These are phyloP conservation scores for Ceramica pisi DNA, from an alignment of 2,888 invertebrate genomes.

Conservation along the genomic window DNA sequence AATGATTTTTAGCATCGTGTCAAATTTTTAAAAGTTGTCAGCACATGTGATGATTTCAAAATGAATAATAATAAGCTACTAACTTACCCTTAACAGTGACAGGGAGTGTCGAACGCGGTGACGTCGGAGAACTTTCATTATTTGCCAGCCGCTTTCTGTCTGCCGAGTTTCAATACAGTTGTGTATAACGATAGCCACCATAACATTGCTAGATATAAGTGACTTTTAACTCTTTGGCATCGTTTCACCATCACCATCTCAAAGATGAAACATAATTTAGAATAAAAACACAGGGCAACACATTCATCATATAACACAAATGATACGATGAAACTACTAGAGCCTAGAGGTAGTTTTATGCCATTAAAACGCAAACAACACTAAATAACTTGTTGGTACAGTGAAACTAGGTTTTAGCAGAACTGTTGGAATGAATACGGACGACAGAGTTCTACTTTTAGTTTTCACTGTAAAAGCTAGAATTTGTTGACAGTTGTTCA, in stretches of 20 bases:
- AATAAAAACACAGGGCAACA: not conserved
- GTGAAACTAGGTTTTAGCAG: conserved; percentile 53
- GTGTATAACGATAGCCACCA: conserved; percentile 36
- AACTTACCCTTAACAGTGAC: conserved; percentile 67
- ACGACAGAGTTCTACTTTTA: conserved; percentile 43
- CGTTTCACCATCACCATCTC: not conserved
- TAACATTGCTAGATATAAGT: not conserved
- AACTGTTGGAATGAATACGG: conserved; percentile 31
- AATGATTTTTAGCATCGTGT: no score
- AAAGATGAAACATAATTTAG: no score
- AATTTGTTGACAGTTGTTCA: conserved; percentile 22
- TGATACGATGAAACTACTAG: no score
- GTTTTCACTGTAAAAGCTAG: conserved; percentile 29
- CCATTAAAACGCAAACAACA: conserved; percentile 23
- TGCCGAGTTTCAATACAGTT: conserved; percentile 68
- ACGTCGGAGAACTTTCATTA: conserved; percentile 78
- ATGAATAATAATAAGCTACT: not conserved
- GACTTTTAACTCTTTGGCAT: not conserved
- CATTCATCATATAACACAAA: not conserved
- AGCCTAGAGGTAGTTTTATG: not conserved
- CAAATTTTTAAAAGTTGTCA: no score
- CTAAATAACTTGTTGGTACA: conserved; percentile 38
- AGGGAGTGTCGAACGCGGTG: conserved; percentile 74
- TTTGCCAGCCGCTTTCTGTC: conserved; percentile 77
- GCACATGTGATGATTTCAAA: no score